Percentiles rank a stretch among this genome's conserved stretches.
These are phyloP conservation scores for Drosophila merina DNA, from an alignment of 2,888 invertebrate species.

Conservation along the genomic window DNA sequence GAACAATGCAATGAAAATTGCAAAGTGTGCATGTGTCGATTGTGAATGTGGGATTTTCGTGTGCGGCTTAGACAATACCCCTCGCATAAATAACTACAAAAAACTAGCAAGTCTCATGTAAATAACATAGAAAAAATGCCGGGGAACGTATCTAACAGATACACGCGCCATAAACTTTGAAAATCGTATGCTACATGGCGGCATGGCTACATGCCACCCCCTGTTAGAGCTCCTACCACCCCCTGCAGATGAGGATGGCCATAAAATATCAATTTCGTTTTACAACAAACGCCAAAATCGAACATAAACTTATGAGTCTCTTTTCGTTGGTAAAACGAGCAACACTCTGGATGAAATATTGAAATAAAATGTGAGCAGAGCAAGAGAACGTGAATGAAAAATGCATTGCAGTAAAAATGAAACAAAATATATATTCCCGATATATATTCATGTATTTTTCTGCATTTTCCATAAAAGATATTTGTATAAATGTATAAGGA, in stretches of 20 bases:
- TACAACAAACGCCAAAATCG: slow-evolving; percentile 69
- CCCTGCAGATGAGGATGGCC: slow-evolving; percentile 71
- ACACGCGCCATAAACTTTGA: slow-evolving; percentile 77
- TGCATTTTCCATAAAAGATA: slow-evolving; percentile 47
- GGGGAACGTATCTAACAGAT: slow-evolving; percentile 73
- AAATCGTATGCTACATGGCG: slow-evolving; percentile 64
- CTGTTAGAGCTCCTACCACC: too few relatives aligned
- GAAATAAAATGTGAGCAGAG: slow-evolving; percentile 52
- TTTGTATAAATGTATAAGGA: slow-evolving; percentile 16
- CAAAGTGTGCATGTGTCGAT: slow-evolving; percentile 15
- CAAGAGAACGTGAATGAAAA: slow-evolving; percentile 53
- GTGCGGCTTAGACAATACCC: slow-evolving; percentile 68
- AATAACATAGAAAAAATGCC: slow-evolving; percentile 33
- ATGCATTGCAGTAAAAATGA: slow-evolving; percentile 71
- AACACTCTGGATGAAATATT: slow-evolving; percentile 52
- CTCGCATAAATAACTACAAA: slow-evolving; percentile 73
- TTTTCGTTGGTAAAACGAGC: slow-evolving; percentile 18
- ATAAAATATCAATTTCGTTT: slow-evolving; percentile 80
- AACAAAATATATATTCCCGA: slow-evolving; percentile 43
- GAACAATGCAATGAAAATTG: slow-evolving; percentile 49
- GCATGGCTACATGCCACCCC: slow-evolving; percentile 18
- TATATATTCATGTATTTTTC: slow-evolving; percentile 33
- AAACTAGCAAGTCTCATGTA: slow-evolving; percentile 49
- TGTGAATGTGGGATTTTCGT: slow-evolving; percentile 17
- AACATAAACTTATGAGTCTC: slow-evolving; percentile 71